Conservation (phyloP, 2,888 invertebrate species). For the Petrolisthes manimaculis region DNA sequence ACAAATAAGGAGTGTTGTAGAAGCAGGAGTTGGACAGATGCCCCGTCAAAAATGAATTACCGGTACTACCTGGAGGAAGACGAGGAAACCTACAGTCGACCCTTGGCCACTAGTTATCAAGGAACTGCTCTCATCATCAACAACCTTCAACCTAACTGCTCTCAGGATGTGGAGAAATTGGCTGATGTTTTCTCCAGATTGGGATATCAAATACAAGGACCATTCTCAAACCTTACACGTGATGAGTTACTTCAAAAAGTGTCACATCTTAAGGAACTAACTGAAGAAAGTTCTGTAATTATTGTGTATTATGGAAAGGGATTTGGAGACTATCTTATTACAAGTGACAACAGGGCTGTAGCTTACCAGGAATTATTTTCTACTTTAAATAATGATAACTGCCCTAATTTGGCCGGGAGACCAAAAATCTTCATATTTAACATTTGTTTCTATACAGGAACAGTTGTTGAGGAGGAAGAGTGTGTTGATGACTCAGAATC, state of each 20-base stretch:
- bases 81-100: background rate
- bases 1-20: no score
- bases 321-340: conserved; percentile 24
- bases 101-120: background rate
- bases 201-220: background rate
- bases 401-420: conserved; percentile 14
- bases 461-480: background rate
- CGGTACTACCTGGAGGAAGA: no score
- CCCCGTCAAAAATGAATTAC: background rate
- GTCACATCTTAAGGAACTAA: background rate
- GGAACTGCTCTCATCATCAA: conserved; percentile 33
- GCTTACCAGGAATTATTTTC: background rate
- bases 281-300: background rate
- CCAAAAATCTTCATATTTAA: conserved; percentile 32
- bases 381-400: conserved; percentile 9
- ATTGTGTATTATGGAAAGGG: conserved; percentile 22
- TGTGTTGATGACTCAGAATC: background rate
- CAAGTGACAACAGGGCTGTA: background rate
- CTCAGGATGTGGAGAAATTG: conserved; percentile 15
- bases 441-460: background rate
- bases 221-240: conserved; percentile 4
- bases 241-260: background rate
- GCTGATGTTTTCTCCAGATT: background rate
- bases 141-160: conserved; percentile 20
- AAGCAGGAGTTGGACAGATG: no score